Evolutionary conservation across 2,797 vertebrate genomes (phyloP).

Genomic region (Parauchenoglanis punctatus): DNA sequence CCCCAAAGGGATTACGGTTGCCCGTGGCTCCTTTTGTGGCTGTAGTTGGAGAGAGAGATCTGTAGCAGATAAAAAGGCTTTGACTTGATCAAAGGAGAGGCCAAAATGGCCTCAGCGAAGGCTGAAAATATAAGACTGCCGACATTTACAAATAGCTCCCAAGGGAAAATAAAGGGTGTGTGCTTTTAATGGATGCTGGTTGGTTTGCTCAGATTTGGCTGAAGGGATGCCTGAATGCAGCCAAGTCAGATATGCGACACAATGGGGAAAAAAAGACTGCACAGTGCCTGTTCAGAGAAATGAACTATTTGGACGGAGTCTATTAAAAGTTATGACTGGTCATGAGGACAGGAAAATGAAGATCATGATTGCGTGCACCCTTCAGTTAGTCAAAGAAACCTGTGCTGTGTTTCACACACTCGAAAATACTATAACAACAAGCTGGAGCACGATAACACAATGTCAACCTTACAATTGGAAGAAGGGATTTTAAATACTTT

Average conservation of each 20-base stretch:
- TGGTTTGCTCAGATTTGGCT: neutral
- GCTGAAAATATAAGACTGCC: conserved; percentile 41
- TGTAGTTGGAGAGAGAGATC: conserved; percentile 36
- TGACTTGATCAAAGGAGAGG: conserved; percentile 52
- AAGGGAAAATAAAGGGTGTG: conserved; percentile 32
- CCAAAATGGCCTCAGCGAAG: conserved; percentile 28
- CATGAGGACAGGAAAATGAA: conserved; percentile 7
- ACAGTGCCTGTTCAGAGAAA: neutral
- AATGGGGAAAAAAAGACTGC: neutral
- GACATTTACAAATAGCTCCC: conserved; percentile 31
- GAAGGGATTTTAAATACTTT: conserved; percentile 3
- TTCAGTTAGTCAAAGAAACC: neutral
- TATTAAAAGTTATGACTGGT: neutral
- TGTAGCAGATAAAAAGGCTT: conserved; percentile 48
- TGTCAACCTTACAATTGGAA: conserved; percentile 1
- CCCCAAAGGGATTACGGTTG: conserved; percentile 41
- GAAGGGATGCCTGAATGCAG: neutral
- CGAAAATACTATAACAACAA: neutral
- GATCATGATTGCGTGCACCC: neutral
- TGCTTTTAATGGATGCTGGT: neutral
- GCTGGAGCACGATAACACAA: neutral
- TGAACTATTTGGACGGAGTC: neutral
- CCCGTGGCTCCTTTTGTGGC: conserved; percentile 41
- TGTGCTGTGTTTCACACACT: neutral
- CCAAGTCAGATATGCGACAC: conserved; percentile 5